Percentiles rank a stretch among this genome's conserved stretches.
These are phyloP conservation scores for Auanema freiburgensis DNA, from an alignment of 2,888 invertebrate species.

Conservation along the genomic window DNA sequence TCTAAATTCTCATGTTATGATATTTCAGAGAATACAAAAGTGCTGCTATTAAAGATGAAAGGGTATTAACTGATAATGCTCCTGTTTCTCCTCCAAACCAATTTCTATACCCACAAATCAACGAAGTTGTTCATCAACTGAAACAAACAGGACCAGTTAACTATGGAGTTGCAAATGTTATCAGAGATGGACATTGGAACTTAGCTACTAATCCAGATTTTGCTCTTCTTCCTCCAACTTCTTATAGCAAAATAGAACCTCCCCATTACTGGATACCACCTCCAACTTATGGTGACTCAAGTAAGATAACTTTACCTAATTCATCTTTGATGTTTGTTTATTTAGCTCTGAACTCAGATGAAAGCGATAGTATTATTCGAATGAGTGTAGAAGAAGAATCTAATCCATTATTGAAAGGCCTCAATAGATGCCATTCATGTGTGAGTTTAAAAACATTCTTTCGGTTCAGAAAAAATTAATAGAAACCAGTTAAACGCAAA, in stretches of 20 bases:
- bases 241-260: not conserved
- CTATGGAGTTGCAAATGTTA: not conserved
- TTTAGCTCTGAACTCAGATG: not conserved
- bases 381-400: not conserved
- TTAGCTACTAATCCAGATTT: not conserved
- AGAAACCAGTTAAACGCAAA: no score
- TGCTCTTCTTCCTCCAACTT: not conserved
- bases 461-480: no score
- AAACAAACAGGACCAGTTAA: not conserved
- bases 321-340: not conserved
- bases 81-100: no score
- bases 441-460: not conserved
- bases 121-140: no score
- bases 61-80: no score
- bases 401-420: not conserved
- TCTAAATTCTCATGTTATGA: no score
- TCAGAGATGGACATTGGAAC: not conserved
- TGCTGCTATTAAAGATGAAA: no score
- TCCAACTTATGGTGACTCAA: not conserved
- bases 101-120: no score
- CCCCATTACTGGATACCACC: not conserved
- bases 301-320: no score
- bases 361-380: conserved; percentile 1
- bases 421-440: conserved; percentile 1
- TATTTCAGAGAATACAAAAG: no score